Evolutionary conservation across 2,888 invertebrate species (phyloP).

Genomic region (Nasonovia ribisnigri): DNA sequence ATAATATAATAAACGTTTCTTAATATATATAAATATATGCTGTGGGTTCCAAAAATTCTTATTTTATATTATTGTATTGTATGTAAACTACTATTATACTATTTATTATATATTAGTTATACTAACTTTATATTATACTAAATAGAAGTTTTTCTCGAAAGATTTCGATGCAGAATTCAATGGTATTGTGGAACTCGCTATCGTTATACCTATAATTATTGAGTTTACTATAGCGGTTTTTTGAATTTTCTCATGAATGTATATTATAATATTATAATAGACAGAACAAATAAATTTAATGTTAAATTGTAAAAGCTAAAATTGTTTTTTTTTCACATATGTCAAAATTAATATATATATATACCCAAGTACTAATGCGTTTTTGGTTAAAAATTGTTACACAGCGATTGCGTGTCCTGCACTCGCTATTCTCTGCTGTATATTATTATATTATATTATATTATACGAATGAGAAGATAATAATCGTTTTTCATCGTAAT

Average conservation of each 20-base stretch:
- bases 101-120: no score
- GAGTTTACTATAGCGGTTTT: neutral
- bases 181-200: neutral
- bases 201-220: neutral
- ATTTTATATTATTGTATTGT: neutral
- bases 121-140: no score
- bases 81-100: no score
- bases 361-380: neutral
- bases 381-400: neutral
- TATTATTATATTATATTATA: neutral
- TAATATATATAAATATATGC: neutral
- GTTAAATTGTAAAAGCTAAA: neutral
- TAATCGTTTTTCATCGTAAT: neutral
- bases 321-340: neutral
- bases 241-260: neutral
- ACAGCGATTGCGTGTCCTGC: neutral
- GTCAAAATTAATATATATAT: neutral
- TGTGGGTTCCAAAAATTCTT: neutral
- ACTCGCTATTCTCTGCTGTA: neutral
- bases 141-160: slow-evolving; percentile 1
- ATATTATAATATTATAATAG: neutral
- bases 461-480: neutral
- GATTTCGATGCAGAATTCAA: neutral
- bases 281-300: neutral
- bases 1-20: neutral